Base-by-base conservation (phyloP, 2,888 invertebrate genomes). In the Formica aserva region DNA sequence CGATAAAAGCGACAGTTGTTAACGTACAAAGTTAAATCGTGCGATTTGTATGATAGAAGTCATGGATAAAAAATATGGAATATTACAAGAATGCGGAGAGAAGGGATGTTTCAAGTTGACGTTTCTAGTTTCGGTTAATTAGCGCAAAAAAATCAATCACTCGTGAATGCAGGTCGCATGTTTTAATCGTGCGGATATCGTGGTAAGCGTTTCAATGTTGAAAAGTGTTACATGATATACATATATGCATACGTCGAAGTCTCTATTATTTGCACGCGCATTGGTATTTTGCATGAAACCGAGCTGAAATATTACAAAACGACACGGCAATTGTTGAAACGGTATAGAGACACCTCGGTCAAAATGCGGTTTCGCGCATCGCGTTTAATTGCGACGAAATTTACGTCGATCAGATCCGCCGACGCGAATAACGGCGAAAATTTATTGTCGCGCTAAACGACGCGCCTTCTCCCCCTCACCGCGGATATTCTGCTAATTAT, bases 301-400 rank as follows among this genome's bases (percentile, higher is more conserved):
- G 45, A 15, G 35, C 45, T 80, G 81, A 78, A 81, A 75, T 81
- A 84, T 81, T 84, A 67, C 83, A 74, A 85, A 83, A 85, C 71
- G 69, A 71, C 52, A 67, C 66, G 32, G 62, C 60, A 77, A 86
- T 85, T 72, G 80, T 65, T 80, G 77, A 86, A 75, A 71, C 52
- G 76, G 0, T 48, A 45, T 62, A 41, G 38, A 57, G 55, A 83
- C 65, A 55, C 6, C 38, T 60, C 80, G 55, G 67, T 65, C 52
- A 82, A 74, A 69, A 81, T 35, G 57, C 18, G 55, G 82, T 77
- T 84, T 77, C 55, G 72, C 32, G 22, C 57, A 41, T 22, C 32
- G 41, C 41, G 55, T 84, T 85, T 81, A 69, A 71, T 71, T 67
- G 74, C 77, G 41, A 85, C 57, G 52, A 85, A 66, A 52, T 66